Conservation (phyloP, 2,113 vertebrate species). For the Ariopsis seemanni region DNA sequence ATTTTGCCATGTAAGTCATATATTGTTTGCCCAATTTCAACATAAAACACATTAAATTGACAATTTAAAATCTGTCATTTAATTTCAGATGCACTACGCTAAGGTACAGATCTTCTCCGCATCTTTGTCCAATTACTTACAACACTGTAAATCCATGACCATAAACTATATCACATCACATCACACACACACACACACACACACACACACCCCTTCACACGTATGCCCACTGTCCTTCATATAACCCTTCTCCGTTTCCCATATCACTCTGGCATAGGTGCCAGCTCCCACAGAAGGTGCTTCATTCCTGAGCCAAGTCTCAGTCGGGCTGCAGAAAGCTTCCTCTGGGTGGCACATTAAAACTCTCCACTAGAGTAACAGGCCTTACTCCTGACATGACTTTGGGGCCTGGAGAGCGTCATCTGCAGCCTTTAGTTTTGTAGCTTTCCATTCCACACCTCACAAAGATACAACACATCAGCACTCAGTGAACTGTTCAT, state of each 20-base stretch:
- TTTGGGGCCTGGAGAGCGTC: background rate
- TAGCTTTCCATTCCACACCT: slow-evolving; percentile 8
- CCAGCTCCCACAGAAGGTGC: slow-evolving; percentile 36
- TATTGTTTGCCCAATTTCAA: background rate
- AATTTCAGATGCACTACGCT: background rate
- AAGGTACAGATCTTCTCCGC: background rate
- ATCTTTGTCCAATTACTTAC: background rate
- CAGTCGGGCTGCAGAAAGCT: slow-evolving; percentile 27
- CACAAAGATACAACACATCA: background rate
- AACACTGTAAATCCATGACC: background rate
- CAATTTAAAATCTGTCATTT: background rate
- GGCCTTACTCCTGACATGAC: slow-evolving; percentile 15
- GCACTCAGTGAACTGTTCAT: background rate
- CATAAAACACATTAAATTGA: background rate
- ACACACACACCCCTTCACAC: slow-evolving; percentile 14
- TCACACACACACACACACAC: background rate
- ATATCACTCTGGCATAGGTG: slow-evolving; percentile 24
- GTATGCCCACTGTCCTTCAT: slow-evolving; percentile 36
- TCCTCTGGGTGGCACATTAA: slow-evolving; percentile 35
- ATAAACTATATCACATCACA: too few relatives aligned
- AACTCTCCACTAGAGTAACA: background rate
- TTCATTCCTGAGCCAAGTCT: slow-evolving; percentile 20
- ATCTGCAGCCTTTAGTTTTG: background rate
- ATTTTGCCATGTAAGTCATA: background rate
- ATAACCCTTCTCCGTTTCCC: slow-evolving; percentile 30